Evolutionary conservation across 1,140 invertebrate species (phyloP), one percentile per base, ranked within the genome.

Genomic region (Zeugodacus cucurbitae): DNA sequence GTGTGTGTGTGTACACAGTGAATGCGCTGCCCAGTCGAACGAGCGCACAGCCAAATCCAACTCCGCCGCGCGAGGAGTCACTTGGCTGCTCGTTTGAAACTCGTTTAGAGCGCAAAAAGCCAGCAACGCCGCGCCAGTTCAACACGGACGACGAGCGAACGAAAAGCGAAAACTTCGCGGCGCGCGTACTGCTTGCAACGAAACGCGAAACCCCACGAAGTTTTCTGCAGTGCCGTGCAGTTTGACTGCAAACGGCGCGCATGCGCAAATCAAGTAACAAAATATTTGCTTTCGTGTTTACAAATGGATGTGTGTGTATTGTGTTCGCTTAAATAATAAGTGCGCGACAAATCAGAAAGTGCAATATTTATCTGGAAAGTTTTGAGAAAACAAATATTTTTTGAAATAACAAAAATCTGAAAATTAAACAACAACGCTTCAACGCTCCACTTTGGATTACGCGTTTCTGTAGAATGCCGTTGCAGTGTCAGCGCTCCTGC

Each of bases 71-170:
- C 41, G 74, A 14, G 74, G 41, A 82, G 74, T 82, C 20, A 82
- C 41, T 82, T 62, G 20, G 74, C 37, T 14, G 41, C 74, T 82
- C 41, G 74, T 26, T n/a, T n/a, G 41, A 82, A 82, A 82, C 74
- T 82, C 41, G 74, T 82, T 82, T 82, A 34, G 34, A 48, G 74
- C n/a, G 74, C 26, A 48, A 82, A 82, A 82, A 82, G 74, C 74
- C 44, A 7, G 70, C 7, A 17, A 41, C 70, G 70, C 70, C 34
- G 70, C 70, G 22, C 70, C 70, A 74, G 14, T 74, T 41, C 20
- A 41, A 74, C 70, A 34, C 29, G 11, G 64, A 44, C 70, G 22
- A 29, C 70, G 37, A n/a, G 2, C 20, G 20, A 41, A 78, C 70
- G n/a, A 78, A 20, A 48, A 26, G n/a, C 22, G 4, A 48, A 82